Percentiles rank a stretch among this genome's conserved stretches.
phyloP scores from a whole-genome alignment of 2,113 vertebrate genomes.

The Paramormyrops kingsleyae region DNA sequence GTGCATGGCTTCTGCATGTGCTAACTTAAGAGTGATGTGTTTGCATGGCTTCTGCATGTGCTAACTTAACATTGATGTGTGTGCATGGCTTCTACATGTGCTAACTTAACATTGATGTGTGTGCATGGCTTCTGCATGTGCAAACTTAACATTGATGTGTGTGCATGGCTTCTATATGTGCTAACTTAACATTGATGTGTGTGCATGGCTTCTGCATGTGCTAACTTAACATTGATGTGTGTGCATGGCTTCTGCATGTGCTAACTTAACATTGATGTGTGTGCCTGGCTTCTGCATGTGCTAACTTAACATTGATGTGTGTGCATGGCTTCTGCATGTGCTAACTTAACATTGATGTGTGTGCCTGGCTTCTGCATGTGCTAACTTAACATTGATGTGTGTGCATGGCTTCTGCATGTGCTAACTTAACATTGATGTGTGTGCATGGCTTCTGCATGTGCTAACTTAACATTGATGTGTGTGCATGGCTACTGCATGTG shows the following conservation, averaged over 20 bases:
- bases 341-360: neutral
- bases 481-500: too few relatives aligned
- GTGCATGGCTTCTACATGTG: neutral
- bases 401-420: neutral
- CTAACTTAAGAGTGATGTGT: neutral
- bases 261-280: neutral
- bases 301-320: neutral
- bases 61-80: neutral
- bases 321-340: too few relatives aligned
- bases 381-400: neutral
- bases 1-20: too few relatives aligned
- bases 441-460: too few relatives aligned
- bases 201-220: too few relatives aligned
- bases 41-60: too few relatives aligned
- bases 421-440: neutral
- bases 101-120: neutral
- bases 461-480: neutral
- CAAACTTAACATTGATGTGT: neutral
- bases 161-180: too few relatives aligned
- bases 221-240: neutral
- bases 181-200: neutral
- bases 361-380: neutral
- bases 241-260: neutral
- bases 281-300: too few relatives aligned
- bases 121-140: neutral